Conservation (phyloP, 2,888 invertebrate genomes). For the Aricia artaxerxes region DNA sequence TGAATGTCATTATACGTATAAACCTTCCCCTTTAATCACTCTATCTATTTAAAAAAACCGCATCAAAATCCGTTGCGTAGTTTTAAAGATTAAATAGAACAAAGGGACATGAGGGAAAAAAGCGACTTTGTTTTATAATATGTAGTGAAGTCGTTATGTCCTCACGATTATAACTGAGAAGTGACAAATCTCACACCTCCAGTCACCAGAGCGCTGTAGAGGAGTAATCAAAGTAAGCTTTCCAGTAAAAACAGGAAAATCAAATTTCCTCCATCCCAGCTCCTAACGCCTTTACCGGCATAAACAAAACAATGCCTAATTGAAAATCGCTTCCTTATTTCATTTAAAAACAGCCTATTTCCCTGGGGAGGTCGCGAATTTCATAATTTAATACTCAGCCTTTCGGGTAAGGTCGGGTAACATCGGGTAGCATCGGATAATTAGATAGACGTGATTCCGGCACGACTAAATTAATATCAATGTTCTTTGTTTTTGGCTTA, state of each 20-base stretch:
- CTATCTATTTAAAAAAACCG: no score
- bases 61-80: no score
- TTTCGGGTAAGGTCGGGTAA: conserved; percentile 59
- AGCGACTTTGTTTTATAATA: no score
- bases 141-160: no score
- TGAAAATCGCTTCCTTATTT: conserved; percentile 59
- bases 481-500: conserved; percentile 67
- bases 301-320: conserved; percentile 42
- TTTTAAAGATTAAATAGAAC: no score
- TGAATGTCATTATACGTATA: no score
- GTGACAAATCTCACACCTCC: no score
- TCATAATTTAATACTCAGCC: conserved; percentile 76
- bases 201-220: no score
- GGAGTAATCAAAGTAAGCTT: no score
- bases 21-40: no score
- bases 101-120: no score
- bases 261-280: background rate
- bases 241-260: background rate
- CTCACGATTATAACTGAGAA: no score
- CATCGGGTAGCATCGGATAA: conserved; percentile 63
- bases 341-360: conserved; percentile 73
- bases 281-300: conserved; percentile 35
- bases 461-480: conserved; percentile 77
- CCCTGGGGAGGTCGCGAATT: conserved; percentile 71
- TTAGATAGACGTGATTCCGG: conserved; percentile 78